Percentiles rank a stretch among this genome's conserved stretches.
These are phyloP conservation scores for Danionella dracula DNA, from an alignment of 2,797 vertebrate genomes.

Conservation along the genomic window DNA sequence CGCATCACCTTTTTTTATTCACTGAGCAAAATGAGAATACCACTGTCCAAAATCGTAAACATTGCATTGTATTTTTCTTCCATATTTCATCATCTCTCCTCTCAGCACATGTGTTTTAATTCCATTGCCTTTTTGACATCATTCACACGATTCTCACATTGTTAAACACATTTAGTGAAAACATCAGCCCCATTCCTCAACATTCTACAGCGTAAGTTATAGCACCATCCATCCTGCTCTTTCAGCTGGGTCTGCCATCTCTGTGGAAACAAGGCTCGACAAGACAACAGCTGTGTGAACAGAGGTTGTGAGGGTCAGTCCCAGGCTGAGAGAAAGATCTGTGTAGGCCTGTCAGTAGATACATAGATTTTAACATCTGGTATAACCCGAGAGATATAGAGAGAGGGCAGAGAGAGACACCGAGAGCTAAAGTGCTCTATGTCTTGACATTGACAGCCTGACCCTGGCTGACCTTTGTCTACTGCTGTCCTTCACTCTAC, in stretches of 20 bases:
- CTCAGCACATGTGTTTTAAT: background rate
- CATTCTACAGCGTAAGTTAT: constrained; percentile 4
- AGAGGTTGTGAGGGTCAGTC: constrained; percentile 23
- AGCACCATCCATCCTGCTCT: constrained; percentile 5
- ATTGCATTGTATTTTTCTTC: background rate
- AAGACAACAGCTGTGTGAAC: constrained; percentile 27
- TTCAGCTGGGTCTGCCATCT: constrained; percentile 10
- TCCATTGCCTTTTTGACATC: background rate
- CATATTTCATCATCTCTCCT: background rate
- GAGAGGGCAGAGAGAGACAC: constrained; percentile 8
- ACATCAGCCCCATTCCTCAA: background rate
- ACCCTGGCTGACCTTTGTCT: constrained; percentile 42
- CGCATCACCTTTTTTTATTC: background rate
- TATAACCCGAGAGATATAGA: constrained; percentile 31
- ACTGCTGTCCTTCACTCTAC: constrained; percentile 44
- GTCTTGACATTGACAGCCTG: constrained; percentile 37
- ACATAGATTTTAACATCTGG: constrained; percentile 62
- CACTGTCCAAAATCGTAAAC: background rate
- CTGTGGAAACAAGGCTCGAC: constrained; percentile 2
- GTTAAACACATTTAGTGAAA: background rate
- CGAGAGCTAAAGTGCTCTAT: constrained; percentile 14
- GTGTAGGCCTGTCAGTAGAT: constrained; percentile 40
- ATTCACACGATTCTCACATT: background rate
- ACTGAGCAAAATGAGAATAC: background rate
- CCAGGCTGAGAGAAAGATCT: constrained; percentile 23